Percentiles rank a stretch among this genome's conserved stretches.
These are phyloP conservation scores for Barypeithes pellucidus DNA, from an alignment of 2,888 invertebrate species.

Conservation along the genomic window DNA sequence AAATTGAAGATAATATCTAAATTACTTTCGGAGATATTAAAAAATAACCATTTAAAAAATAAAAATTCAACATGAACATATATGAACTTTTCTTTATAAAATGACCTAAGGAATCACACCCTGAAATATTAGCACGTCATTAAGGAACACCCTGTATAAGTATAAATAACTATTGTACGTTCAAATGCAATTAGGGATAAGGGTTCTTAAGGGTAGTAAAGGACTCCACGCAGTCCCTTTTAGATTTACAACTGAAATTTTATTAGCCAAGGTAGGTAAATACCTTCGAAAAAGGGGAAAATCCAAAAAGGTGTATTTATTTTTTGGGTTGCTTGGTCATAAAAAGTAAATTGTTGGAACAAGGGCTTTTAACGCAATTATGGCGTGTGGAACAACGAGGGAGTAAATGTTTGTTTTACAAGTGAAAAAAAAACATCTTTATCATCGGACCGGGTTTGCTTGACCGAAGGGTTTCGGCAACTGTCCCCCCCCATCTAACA, in stretches of 20 bases:
- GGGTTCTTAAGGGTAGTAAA: not conserved
- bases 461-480: too few species aligned
- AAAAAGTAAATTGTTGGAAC: slow-evolving; percentile 2
- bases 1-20: too few species aligned
- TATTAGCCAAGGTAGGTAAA: slow-evolving; percentile 12
- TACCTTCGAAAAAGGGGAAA: slow-evolving; percentile 4
- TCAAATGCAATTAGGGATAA: not conserved
- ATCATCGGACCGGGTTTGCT: too few species aligned
- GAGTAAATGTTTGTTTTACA: not conserved
- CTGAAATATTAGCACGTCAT: too few species aligned
- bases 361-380: slow-evolving; percentile 1
- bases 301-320: slow-evolving; percentile 20
- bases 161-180: too few species aligned
- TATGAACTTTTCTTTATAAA: too few species aligned
- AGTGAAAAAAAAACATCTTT: not conserved
- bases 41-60: too few species aligned
- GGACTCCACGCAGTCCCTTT: not conserved
- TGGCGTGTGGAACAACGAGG: not conserved
- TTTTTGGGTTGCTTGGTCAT: slow-evolving; percentile 2
- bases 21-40: too few species aligned
- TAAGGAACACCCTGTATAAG: too few species aligned
- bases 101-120: too few species aligned
- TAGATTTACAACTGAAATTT: slow-evolving; percentile 14
- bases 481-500: too few species aligned
- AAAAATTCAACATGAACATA: too few species aligned